Percentiles rank a stretch among this genome's conserved stretches.
These are phyloP conservation scores for Olivierus martensii DNA, from an alignment of 1,140 invertebrate species.

Conservation along the genomic window DNA sequence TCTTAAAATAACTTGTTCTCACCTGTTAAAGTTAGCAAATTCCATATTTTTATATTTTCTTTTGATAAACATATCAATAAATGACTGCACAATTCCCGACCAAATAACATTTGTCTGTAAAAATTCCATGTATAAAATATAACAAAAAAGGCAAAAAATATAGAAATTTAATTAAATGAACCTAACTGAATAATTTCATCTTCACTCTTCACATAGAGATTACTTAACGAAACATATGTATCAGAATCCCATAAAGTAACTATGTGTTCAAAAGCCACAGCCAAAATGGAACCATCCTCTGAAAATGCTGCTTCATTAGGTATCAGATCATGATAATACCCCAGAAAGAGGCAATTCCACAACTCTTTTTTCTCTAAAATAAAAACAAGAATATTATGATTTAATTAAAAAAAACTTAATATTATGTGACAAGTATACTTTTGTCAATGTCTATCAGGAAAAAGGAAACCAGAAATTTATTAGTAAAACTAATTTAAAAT, in stretches of 20 bases:
- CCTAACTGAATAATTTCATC: conserved; percentile 3
- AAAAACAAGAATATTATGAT: too few species aligned
- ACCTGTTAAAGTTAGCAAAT: conserved; percentile 43
- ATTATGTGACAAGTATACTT: too few species aligned
- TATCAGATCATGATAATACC: conserved; percentile 44
- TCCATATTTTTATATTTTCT: conserved; percentile 49
- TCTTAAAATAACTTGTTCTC: not conserved
- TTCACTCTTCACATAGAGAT: conserved; percentile 8
- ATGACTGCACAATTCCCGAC: conserved; percentile 45
- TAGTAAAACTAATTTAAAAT: too few species aligned
- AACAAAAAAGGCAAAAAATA: too few species aligned
- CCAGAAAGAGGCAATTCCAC: conserved; percentile 51
- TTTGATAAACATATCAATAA: conserved; percentile 43
- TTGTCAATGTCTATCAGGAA: too few species aligned
- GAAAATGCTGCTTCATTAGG: conserved; percentile 47
- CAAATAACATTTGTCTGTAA: conserved; percentile 46
- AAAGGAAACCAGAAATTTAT: too few species aligned
- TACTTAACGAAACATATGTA: conserved; percentile 22
- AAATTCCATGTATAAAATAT: too few species aligned
- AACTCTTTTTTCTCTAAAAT: conserved; percentile 17
- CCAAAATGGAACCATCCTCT: conserved; percentile 58
- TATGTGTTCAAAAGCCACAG: conserved; percentile 49
- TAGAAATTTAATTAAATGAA: too few species aligned
- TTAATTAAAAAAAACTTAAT: too few species aligned
- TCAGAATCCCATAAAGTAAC: conserved; percentile 51